A percentile compares a stretch with the other conserved stretches of the same genome.
Conservation (phyloP, 2,113 vertebrate genomes). For the Microtus montanus region DNA sequence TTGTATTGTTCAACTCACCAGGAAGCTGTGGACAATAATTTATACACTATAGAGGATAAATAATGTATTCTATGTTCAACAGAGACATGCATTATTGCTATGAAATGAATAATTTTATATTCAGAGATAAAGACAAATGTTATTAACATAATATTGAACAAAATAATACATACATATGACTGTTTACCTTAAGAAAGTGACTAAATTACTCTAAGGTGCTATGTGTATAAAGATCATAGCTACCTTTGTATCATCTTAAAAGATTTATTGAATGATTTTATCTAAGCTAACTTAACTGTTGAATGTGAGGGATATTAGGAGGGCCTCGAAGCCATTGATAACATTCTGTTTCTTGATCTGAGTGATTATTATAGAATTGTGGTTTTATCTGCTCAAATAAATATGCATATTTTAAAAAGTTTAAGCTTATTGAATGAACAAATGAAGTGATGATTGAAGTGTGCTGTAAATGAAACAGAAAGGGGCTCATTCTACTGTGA, state of each 20-base stretch:
- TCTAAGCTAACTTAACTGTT: not conserved
- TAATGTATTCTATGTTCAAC: not conserved
- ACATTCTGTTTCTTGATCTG: not conserved
- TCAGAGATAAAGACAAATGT: not conserved
- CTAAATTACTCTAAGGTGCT: not conserved
- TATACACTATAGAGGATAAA: not conserved
- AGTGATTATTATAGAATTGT: not conserved
- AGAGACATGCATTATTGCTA: not conserved
- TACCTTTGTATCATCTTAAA: not conserved
- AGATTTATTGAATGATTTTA: not conserved
- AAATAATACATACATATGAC: not conserved
- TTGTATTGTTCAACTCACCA: not conserved
- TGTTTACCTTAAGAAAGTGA: not conserved
- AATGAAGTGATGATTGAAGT: not conserved
- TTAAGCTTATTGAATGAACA: constrained; percentile 5
- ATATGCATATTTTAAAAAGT: not conserved
- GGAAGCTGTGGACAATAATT: not conserved
- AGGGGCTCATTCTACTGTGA: not conserved
- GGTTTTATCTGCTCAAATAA: not conserved
- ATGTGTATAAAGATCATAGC: not conserved
- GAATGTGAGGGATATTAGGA: not conserved
- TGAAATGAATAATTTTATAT: not conserved
- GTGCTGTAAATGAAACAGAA: constrained; percentile 11
- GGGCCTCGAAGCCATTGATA: not conserved
- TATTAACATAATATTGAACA: not conserved